Base-by-base conservation (phyloP, 2,113 vertebrate genomes). In the Paraplagusia blochii region DNA sequence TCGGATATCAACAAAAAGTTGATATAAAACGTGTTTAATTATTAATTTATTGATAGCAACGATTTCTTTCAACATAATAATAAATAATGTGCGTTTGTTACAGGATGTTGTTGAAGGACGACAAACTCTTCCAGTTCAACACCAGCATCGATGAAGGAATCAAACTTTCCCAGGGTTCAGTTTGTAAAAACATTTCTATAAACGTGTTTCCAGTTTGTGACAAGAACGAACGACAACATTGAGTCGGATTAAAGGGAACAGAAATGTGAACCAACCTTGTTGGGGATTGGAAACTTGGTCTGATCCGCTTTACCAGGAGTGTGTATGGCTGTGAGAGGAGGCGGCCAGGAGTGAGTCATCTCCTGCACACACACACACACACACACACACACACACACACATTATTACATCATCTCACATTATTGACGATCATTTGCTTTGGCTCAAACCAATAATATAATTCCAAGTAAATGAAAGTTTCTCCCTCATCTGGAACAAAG, bases 291-390 rank as follows among this genome's bases (percentile, higher is more conserved):
- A 83, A 93, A 93, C 84, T 94, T 93, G 72, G 88, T 93, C 84
- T 94, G 92, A 51, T 95, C 94, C 53, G 92, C 91, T 72, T 94
- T 94, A 74, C 92, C 91, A 2, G 92, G 90, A 63, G 92, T 94
- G 62, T 95, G 93, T 80, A 95, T 94, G 82, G 91, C 92, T 61
- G 92, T 94, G 56, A 95, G 89, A 63, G 93, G 93, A 78, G 93
- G 89, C 60, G 94, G 92, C 94, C 93, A 95, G 68, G 93, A 92
- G 84, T 94, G 93, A 68, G 92, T 95, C 94, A 95, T 95, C 89
- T 95, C 93, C 93, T 90, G 34, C 45, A 66, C 4, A 49, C 33
- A 74, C 50, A 73, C n/a, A 55, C 47, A 62, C 14, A 18, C 33
- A 55, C 36, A 74, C 52, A 72, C 18, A 63, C n/a, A 58, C 53